Evolutionary conservation across 2,113 vertebrate genomes (phyloP), one percentile per base, ranked within the genome.

Genomic region (Lynx canadensis): DNA sequence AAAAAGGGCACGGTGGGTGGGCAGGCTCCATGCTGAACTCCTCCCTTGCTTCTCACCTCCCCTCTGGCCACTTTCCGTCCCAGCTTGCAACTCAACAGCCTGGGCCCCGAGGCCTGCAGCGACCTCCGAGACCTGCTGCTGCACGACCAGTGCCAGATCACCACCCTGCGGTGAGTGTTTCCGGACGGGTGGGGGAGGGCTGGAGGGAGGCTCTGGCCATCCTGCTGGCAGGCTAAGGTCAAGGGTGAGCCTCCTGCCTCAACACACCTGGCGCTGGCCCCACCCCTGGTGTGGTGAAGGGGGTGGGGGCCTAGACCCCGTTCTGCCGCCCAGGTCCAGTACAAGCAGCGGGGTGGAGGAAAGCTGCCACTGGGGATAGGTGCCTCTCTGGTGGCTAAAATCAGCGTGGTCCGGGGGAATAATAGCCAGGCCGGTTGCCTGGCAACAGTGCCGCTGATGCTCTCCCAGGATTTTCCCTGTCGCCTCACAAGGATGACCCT

Each of bases 11-110:
- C 0, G 2, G 71, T 19, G n/a, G 25, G 4, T n/a, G 73, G 86
- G 10, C 38, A 7, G 50, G 3, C 31, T n/a, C 41, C 55, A 0
- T 18, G 65, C 65, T 52, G 1, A 93, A 23, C 29, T 55, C 65
- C 48, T 60, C n/a, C 78, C 85, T 78, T 63, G n/a, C 52, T 74
- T 84, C 84, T 81, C 1, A 14, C 74, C 79, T 73, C 12, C 57
- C 41, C 55, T 74, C 19, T 27, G 86, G 57, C 63, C 38, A 57
- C 83, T 36, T 78, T 94, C 91, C 76, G 13, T 41, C 38, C 25
- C 31, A 98, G 97, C 38, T 98, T 99, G 96, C 99, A 99, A 98
- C 99, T 99, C 99, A 99, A 99, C 98, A 99, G 97, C 98, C 98
- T 99, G 95, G 99, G 99, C 97, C 98, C 99, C 0, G 99, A 99